Percentiles rank a stretch among this genome's conserved stretches.
Conservation (phyloP, 2,888 invertebrate genomes). For the Drosophila maculinotata region DNA sequence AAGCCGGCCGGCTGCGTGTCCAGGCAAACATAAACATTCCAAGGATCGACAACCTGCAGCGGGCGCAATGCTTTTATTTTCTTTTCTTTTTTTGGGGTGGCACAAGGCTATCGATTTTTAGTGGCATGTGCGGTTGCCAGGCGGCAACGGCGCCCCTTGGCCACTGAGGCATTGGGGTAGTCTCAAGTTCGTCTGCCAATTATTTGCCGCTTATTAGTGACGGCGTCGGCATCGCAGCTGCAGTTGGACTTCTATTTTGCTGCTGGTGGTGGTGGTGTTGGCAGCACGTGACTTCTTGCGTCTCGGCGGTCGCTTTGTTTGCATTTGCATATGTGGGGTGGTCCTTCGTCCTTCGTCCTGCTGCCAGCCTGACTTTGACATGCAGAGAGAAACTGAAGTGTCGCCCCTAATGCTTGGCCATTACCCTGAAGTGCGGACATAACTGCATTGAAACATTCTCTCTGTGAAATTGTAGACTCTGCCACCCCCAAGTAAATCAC, state of each 20-base stretch:
- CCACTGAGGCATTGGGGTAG: slow-evolving; percentile 71
- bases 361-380: slow-evolving; percentile 62
- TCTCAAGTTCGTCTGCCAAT: slow-evolving; percentile 79
- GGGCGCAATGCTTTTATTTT: slow-evolving; percentile 15
- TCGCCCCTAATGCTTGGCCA: slow-evolving; percentile 71
- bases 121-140: slow-evolving; percentile 56
- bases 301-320: slow-evolving; percentile 66
- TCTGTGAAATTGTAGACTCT: slow-evolving; percentile 31
- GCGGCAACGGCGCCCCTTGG: slow-evolving; percentile 25
- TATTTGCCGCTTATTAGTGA: slow-evolving; percentile 78
- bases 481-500: slow-evolving; percentile 68
- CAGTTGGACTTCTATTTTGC: slow-evolving; percentile 18
- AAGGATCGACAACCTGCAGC: slow-evolving; percentile 76
- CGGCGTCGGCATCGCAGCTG: slow-evolving; percentile 40
- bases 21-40: slow-evolving; percentile 58
- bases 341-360: slow-evolving; percentile 12
- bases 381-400: slow-evolving; percentile 69
- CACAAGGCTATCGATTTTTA: slow-evolving; percentile 73
- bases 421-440: slow-evolving; percentile 59
- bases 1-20: slow-evolving; percentile 43
- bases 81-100: slow-evolving; percentile 41
- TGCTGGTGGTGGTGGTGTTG: slow-evolving; percentile 46
- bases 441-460: slow-evolving; percentile 32
- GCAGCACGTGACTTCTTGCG: slow-evolving; percentile 76
- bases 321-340: slow-evolving; percentile 64